phyloP scores from a whole-genome alignment of 2,888 invertebrate species.

The Clanis bilineata region DNA sequence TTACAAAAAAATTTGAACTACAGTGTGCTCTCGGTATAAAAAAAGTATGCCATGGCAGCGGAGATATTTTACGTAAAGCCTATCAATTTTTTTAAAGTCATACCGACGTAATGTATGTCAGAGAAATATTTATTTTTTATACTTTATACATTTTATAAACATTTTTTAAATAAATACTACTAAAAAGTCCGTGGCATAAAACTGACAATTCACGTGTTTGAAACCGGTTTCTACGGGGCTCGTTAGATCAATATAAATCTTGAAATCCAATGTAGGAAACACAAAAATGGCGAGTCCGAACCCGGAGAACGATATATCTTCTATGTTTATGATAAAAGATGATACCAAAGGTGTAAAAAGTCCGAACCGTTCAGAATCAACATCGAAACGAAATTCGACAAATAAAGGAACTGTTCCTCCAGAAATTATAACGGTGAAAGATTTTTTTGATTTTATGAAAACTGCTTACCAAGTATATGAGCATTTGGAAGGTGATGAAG shows the following conservation, averaged over 20 bases:
- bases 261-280: conserved; percentile 1
- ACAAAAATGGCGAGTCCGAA: conserved; percentile 63
- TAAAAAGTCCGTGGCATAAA: not conserved
- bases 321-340: conserved; percentile 67
- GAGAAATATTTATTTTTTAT: not conserved
- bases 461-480: conserved; percentile 87
- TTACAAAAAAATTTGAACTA: too few species aligned
- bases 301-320: conserved; percentile 56
- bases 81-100: not conserved
- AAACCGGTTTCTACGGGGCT: conserved; percentile 38
- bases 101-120: not conserved
- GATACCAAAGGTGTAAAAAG: conserved; percentile 49
- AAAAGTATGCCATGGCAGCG: not conserved
- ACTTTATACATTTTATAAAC: not conserved
- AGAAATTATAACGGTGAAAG: conserved; percentile 85
- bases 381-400: conserved; percentile 49
- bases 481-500: conserved; percentile 68
- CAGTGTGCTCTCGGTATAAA: not conserved
- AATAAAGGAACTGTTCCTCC: conserved; percentile 53
- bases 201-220: not conserved
- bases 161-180: not conserved
- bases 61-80: not conserved
- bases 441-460: conserved; percentile 87
- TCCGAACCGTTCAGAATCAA: conserved; percentile 45
- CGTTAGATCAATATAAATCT: conserved; percentile 54